Evolutionary conservation across 23 tunicate species (phyloP), one percentile per base, ranked within the genome.

Genomic region (Oikopleura albicans): DNA sequence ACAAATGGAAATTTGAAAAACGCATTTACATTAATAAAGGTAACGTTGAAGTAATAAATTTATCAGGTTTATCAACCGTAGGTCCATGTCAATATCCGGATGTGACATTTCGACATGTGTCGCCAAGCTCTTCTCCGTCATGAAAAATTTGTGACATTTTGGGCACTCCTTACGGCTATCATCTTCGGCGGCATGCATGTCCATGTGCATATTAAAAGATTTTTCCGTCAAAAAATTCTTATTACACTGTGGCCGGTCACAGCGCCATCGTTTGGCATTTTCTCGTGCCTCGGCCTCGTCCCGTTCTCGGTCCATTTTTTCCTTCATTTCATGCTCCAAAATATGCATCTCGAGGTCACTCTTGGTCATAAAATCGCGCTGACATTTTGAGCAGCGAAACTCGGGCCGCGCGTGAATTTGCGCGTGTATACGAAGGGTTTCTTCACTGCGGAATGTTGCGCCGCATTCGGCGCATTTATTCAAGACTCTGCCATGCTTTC

Each of bases 141-240:
- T 71, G 35, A 71, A 71, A 12, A 29, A 12, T 16, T 31, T 27
- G 31, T 71, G 79, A 29, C 79, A 71, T 29, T 71, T 71, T 29
- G 79, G 63, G 22, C 63, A 49, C 22, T 49, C 63, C 22, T 49
- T 49, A 8, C 63, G 63, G 22, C 63, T 49, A 71, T 71, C 79
- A 12, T 71, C 79, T 71, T 71, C 79, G 4, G 79, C 79, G 4
- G 33, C 79, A 71, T 71, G 79, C 79, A 71, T 71, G 79, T 71
- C 79, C 79, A 71, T 71, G 37, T 71, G 79, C 79, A 71, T 71
- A 2, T 71, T 27, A 31, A 71, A 71, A 2, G 79, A 71, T 29
- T 71, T 71, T 37, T 71, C 79, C 4, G 79, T 71, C 79, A 71
- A 29, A 71, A 71, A 71, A 2, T 4, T 16, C 31, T 71, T 71